phyloP scores from a whole-genome alignment of 2,113 vertebrate genomes.

The Gallinago paraguaiae region DNA sequence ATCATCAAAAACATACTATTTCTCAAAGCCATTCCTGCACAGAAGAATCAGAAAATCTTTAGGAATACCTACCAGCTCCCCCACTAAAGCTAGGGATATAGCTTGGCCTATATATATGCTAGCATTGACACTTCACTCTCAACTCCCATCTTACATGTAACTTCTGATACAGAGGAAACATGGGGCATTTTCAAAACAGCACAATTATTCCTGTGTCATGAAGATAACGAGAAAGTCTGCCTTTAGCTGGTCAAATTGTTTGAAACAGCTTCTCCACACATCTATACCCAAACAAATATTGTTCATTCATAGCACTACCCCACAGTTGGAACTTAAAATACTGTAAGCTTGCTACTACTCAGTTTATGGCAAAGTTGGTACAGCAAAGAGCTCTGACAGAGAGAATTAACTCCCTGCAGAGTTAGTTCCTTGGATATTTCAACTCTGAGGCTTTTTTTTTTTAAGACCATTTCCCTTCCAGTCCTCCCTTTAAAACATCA shows the following conservation, averaged over 20 bases:
- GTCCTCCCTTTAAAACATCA: neutral
- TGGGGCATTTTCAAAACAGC: neutral
- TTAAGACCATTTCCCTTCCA: neutral
- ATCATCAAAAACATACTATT: neutral
- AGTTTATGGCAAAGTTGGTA: neutral
- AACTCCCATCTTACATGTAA: neutral
- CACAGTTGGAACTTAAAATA: neutral
- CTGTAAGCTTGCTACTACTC: neutral
- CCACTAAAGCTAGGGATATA: neutral
- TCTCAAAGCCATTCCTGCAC: neutral
- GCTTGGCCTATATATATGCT: neutral
- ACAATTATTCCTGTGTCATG: neutral
- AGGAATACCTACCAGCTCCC: neutral
- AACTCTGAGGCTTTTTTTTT: neutral
- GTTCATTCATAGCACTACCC: neutral
- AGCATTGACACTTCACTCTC: neutral
- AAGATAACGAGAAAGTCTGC: neutral
- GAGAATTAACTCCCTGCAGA: neutral
- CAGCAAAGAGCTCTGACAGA: neutral
- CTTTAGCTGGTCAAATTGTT: neutral
- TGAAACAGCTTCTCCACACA: neutral
- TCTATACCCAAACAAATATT: neutral
- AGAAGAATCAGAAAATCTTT: neutral
- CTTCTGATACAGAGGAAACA: neutral
- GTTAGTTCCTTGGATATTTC: neutral